Evolutionary conservation across 92 coral and sea anemone genomes (phyloP), one percentile per base, ranked within the genome.

Genomic region (Epizoanthus rinbou): DNA sequence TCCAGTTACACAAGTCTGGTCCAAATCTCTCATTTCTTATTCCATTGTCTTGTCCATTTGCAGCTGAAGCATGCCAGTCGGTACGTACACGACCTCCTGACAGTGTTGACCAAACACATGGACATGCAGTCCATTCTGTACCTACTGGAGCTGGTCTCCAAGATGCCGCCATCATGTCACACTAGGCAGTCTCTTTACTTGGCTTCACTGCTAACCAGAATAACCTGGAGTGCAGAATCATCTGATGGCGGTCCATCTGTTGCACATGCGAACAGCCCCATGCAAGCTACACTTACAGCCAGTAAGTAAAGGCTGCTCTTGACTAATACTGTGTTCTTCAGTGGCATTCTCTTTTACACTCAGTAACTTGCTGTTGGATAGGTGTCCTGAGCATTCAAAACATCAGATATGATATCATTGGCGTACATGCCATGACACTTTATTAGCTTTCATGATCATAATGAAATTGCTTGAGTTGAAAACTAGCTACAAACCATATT

Each of bases 1-100:
- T 22, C 25, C n/a, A 67, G 41, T 67, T 8, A n/a, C n/a, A n/a
- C n/a, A n/a, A n/a, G 10, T 67, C 9, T 5, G 35, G 45, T 19
- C n/a, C 11, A 47, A 8, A 35, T 14, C 2, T 15, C 15, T 56
- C 59, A 18, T 59, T 76, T 9, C 16, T 6, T 41, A 17, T 7
- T 39, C 10, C 28, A 8, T 0, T 75, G 45, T 24, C 58, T 35
- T 45, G 47, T 69, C 80, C 5, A 25, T 10, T 86, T 88, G 2
- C 84, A 96, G 99, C 92, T 96, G 59, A 96, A 96, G 80, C 99
- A 96, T 86, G 99, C 98, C 10, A 96, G 99, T 62, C 99, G 99
- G 41, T 94, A 96, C 76, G 99, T 96, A 16, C 99, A 96, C 71
- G 99, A 96, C 82, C 76, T 96, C 80, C 78, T 96, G 33, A 96